Base-by-base conservation (phyloP, 1,140 invertebrate species). In the Aphis craccivora region DNA sequence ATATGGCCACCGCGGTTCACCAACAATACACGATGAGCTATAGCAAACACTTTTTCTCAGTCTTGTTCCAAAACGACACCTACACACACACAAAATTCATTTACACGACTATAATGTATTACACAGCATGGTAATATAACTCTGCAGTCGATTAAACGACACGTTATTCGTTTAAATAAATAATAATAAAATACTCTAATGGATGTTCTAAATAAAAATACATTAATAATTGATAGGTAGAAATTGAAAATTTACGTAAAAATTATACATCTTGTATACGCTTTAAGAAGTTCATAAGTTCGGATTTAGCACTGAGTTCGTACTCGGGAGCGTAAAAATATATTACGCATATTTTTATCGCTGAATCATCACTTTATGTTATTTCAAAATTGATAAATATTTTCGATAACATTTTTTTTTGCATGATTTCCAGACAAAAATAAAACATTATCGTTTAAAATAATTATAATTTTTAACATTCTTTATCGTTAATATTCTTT, bases 21-120 rank as follows among this genome's bases (percentile, higher is more conserved):
- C 53, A 35, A 55, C 35, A 76, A 76, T 76, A 76, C 18, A 76
- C 60, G 60, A 76, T 76, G 60, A 76, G 30, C 60, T 76, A 76
- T n/a, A n/a, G 11, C 60, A 55, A 53, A 67, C 89, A 67, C 35
- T 90, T 53, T 55, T 91, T 91, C n/a, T 76, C 90, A 45, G 84
- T 9, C 40, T 43, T 18, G 43, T 86, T 86, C 18, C 84, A n/a
- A 86, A 86, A 86, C 25, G 84, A 86, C 37, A 86, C 37, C 14
- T 18, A 14, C 23, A 86, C 40, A 37, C 35, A 90, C n/a, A 90
- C n/a, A 25, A 7, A 53, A 76, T n/a, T 5, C n/a, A 76, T 76
- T 67, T 76, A n/a, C 30, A 67, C 60, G 11, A 67, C 30, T n/a
- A 67, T n/a, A 67, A n/a, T 67, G 3, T 30, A 60, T 30, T 5